phyloP scores from a whole-genome alignment of 1,140 invertebrate species.

The Drosophila parabipectinata region DNA sequence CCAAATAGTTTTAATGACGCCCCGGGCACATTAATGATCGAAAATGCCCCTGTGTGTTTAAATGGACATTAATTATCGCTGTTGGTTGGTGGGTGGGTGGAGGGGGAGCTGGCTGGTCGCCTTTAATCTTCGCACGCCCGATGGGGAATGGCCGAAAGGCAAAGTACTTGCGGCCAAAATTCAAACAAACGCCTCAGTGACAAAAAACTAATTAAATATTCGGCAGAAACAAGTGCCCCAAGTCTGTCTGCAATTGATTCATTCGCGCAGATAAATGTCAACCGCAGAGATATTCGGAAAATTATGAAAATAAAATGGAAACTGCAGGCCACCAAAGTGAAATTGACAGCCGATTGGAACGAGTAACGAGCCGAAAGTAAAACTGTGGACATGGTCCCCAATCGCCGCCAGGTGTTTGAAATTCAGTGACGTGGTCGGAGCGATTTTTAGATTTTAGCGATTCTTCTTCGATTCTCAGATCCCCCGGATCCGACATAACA shows the following conservation, averaged over 20 bases:
- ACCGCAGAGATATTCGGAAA: slow-evolving; percentile 7
- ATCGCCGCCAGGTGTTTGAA: slow-evolving; percentile 60
- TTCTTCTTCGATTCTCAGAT: background rate
- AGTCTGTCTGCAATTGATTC: slow-evolving; percentile 15
- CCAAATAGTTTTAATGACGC: slow-evolving; percentile 45
- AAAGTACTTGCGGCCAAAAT: background rate
- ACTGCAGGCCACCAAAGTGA: background rate
- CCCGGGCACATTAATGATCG: slow-evolving; percentile 21
- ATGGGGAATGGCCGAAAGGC: slow-evolving; percentile 42
- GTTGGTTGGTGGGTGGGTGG: background rate
- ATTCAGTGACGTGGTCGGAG: slow-evolving; percentile 52
- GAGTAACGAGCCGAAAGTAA: slow-evolving; percentile 4
- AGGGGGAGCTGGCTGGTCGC: slow-evolving; percentile 19
- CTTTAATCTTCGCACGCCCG: slow-evolving; percentile 53
- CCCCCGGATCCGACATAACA: background rate
- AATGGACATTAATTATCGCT: slow-evolving; percentile 41
- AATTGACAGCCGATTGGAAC: background rate
- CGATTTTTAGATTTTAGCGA: background rate
- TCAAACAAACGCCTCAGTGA: slow-evolving; percentile 35
- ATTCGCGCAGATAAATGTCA: background rate
- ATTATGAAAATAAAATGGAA: slow-evolving; percentile 10
- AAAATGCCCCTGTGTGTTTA: slow-evolving; percentile 36
- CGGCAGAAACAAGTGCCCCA: background rate
- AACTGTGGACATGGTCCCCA: background rate
- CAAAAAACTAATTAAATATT: slow-evolving; percentile 41